Evolutionary conservation across 2,797 vertebrate species (phyloP).

Genomic region (Sebastes nivosus): DNA sequence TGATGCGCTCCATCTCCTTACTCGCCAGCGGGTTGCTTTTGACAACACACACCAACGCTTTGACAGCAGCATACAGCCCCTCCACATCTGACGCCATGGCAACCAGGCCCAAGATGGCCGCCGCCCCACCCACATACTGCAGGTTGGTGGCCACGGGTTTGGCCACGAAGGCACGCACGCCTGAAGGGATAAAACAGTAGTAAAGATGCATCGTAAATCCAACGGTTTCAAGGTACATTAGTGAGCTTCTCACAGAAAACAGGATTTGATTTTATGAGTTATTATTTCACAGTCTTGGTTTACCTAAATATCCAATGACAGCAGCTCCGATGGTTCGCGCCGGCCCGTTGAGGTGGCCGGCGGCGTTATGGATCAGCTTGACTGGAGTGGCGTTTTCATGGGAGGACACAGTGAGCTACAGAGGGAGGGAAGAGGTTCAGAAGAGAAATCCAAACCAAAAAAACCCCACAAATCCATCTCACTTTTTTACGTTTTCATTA

Average conservation of each 20-base stretch:
- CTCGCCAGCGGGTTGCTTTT: conserved; percentile 98
- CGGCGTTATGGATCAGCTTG: conserved; percentile 94
- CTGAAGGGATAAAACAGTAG: conserved; percentile 65
- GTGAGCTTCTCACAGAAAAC: background rate
- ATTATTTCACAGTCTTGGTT: conserved; percentile 18
- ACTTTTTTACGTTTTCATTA: rapidly evolving
- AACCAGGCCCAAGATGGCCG: conserved; percentile 96
- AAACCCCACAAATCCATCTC: background rate
- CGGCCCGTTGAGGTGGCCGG: conserved; percentile 94
- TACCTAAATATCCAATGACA: conserved; percentile 96
- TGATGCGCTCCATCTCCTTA: conserved; percentile 99
- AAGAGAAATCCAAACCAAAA: background rate
- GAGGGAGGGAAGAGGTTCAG: background rate
- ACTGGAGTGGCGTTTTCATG: conserved; percentile 98
- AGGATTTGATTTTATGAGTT: background rate
- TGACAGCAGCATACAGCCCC: conserved; percentile 96
- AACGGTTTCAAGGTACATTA: background rate
- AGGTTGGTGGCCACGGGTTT: conserved; percentile 96
- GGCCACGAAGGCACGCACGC: conserved; percentile 94
- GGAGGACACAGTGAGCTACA: conserved; percentile 93
- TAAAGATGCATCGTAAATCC: background rate
- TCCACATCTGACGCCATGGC: conserved; percentile 99
- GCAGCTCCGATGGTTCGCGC: conserved; percentile 93
- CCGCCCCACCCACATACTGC: conserved; percentile 96
- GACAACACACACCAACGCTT: conserved; percentile 97